Evolutionary conservation across 2,888 invertebrate genomes (phyloP), one percentile per base, ranked within the genome.

Genomic region (Cetonia aurata): DNA sequence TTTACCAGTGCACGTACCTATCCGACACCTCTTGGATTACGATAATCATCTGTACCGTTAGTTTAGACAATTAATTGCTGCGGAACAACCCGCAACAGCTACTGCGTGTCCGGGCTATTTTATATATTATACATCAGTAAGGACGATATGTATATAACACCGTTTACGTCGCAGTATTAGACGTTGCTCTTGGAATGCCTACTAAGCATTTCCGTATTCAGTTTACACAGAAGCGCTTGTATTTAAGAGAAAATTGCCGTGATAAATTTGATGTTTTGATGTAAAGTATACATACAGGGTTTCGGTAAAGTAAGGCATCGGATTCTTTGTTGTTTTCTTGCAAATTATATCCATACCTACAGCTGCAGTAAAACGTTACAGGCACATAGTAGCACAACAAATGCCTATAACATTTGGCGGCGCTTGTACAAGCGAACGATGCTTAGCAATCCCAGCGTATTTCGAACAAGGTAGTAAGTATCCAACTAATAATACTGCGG

Each of bases 41-140:
- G 50, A 62, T 62, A 62, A 56, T 56, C 44, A 67, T 46, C 46
- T 68, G 50, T 68, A 68, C 68, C 59, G 68, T 68, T 68, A 68
- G 37, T 68, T 50, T 41, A 59, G 59, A 68, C 68, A 68, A 68
- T 68, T 68, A 68, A 57, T 68, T 17, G 57, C 56, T 15, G 59
- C 17, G 13, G 55, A 37, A 50, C 50, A 15, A 48, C 33, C 31
- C 33, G 62, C 62, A 33, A 33, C 50, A 33, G 62, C 62, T 62
- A 50, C 62, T 50, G 62, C 62, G 31, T 62, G 48, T 37, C 33
- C 17, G 33, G 33, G 62, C 50, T 33, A 37, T 62, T 62, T 62
- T 62, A 62, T 50, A 17, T 50, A 62, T 48, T 62, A 44, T 48
- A 50, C 17, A 33, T 25, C 15, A 6, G 17, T 48, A 31, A 15